Conservation (phyloP, 2,888 invertebrate genomes). For the Andrena minutula region DNA sequence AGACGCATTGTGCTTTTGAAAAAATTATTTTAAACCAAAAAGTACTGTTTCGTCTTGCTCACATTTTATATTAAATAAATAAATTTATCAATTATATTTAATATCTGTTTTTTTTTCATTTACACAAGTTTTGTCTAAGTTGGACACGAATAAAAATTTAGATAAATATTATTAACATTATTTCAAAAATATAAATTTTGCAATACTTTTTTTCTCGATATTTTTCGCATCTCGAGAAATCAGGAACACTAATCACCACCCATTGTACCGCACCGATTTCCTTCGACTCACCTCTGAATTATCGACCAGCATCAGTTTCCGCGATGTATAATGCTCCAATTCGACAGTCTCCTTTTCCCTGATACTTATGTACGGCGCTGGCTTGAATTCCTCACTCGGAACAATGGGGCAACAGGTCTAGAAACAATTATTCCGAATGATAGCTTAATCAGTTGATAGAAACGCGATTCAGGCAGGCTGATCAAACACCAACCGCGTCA, state of each 20-base stretch:
- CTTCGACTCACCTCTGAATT: conserved; percentile 65
- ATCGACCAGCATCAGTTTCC: conserved; percentile 69
- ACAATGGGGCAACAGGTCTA: conserved; percentile 78
- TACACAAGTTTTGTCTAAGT: no score
- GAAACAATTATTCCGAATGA: neutral
- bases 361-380: conserved; percentile 74
- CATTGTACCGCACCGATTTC: neutral
- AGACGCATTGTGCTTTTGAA: no score
- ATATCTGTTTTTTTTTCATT: no score
- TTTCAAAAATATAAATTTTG: no score
- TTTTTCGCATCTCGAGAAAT: no score
- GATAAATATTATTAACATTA: no score
- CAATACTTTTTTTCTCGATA: no score
- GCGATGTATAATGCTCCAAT: conserved; percentile 59
- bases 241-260: neutral
- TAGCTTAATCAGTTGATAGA: neutral
- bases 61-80: no score
- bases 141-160: no score
- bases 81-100: no score
- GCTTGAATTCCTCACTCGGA: conserved; percentile 72
- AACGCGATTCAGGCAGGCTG: neutral
- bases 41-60: no score
- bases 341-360: conserved; percentile 58
- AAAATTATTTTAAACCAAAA: no score
- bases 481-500: conserved; percentile 78